phyloP scores from a whole-genome alignment of 2,113 vertebrate species.

The Hydrolagus affinis region DNA sequence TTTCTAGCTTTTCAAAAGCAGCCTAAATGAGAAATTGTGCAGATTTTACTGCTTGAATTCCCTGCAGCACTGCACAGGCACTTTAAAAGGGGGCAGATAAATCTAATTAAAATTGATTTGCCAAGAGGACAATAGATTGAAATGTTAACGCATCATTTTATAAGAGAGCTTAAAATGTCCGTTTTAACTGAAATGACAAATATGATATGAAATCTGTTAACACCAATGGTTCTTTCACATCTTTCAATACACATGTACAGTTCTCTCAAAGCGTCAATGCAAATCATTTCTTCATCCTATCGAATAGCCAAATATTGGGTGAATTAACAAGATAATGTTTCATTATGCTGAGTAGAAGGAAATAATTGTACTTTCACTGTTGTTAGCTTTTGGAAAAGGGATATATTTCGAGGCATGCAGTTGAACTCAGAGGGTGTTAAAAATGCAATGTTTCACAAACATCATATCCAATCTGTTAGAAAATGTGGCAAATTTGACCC shows the following conservation, averaged over 20 bases:
- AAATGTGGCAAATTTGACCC: background rate
- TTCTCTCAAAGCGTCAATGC: background rate
- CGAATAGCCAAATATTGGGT: background rate
- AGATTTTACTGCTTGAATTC: slow-evolving; percentile 16
- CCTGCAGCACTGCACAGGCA: background rate
- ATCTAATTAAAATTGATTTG: slow-evolving; percentile 20
- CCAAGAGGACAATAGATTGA: slow-evolving; percentile 18
- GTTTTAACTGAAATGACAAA: slow-evolving; percentile 2
- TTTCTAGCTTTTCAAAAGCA: slow-evolving; percentile 43
- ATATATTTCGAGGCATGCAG: background rate
- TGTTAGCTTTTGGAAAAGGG: background rate
- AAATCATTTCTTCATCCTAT: background rate
- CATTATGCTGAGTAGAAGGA: background rate
- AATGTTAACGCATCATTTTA: slow-evolving; percentile 12
- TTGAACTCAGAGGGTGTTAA: too few relatives aligned
- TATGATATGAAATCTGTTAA: background rate
- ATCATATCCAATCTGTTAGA: too few relatives aligned
- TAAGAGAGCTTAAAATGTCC: background rate
- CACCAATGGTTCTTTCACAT: background rate
- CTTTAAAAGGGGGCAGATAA: slow-evolving; percentile 12
- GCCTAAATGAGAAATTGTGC: slow-evolving; percentile 34
- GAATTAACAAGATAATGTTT: background rate
- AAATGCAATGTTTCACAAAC: too few relatives aligned
- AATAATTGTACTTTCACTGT: background rate
- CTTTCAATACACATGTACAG: background rate